Percentiles rank a stretch among this genome's conserved stretches.
phyloP scores from a whole-genome alignment of 2,113 vertebrate genomes.

The Gasterosteus nipponicus region DNA sequence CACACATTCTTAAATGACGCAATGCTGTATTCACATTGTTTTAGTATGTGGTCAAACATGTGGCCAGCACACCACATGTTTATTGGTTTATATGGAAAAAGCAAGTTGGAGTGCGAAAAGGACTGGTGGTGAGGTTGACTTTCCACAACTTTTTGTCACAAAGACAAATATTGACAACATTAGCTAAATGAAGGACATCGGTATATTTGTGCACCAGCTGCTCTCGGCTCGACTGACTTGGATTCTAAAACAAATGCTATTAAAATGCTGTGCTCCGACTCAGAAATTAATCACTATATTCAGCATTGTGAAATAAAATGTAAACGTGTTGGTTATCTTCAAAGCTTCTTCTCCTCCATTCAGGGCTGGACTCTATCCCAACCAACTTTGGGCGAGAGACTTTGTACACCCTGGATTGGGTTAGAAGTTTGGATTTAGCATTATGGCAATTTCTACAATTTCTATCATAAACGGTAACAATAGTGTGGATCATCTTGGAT shows the following conservation, averaged over 20 bases:
- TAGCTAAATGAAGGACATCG: not conserved
- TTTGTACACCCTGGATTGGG: too few relatives aligned
- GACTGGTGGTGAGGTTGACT: not conserved
- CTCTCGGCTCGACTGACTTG: not conserved
- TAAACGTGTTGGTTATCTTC: not conserved
- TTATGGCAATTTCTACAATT: not conserved
- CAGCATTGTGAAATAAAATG: not conserved
- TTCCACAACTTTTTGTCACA: not conserved
- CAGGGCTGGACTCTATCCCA: too few relatives aligned
- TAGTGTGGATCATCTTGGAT: not conserved
- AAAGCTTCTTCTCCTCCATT: too few relatives aligned
- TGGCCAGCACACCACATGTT: constrained; percentile 43
- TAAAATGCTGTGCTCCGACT: not conserved
- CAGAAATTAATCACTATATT: not conserved
- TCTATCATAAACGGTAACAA: not conserved
- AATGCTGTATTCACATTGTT: constrained; percentile 44
- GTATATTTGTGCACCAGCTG: not conserved
- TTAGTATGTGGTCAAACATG: constrained; percentile 15
- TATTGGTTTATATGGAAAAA: constrained; percentile 40
- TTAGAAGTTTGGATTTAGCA: not conserved
- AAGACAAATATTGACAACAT: constrained; percentile 15
- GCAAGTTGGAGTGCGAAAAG: constrained; percentile 9
- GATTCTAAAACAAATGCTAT: not conserved
- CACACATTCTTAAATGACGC: constrained; percentile 26
- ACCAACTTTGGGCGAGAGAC: too few relatives aligned